A percentile compares a stretch with the other conserved stretches of the same genome.
Evolutionary conservation across 2,113 vertebrate genomes (phyloP).

Genomic region (Lutjanus erythropterus): DNA sequence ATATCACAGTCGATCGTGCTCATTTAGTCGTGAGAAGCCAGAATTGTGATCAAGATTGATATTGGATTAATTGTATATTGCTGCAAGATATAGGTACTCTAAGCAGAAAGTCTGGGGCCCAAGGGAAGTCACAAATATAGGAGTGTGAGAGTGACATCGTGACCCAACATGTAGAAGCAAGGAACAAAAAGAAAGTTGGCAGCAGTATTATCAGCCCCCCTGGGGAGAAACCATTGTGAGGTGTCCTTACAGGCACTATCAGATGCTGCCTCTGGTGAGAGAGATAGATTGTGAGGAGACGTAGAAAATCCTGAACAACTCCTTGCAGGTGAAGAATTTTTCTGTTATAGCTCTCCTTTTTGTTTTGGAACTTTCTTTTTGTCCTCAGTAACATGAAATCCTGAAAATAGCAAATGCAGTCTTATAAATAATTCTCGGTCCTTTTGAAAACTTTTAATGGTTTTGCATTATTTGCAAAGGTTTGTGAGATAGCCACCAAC

Average conservation of each 20-base stretch:
- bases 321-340: background rate
- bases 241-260: slow-evolving; percentile 54
- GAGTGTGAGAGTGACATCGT: slow-evolving; percentile 31
- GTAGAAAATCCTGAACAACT: slow-evolving; percentile 35
- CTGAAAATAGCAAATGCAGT: background rate
- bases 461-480: slow-evolving; percentile 26
- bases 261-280: slow-evolving; percentile 38
- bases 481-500: slow-evolving; percentile 31
- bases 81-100: slow-evolving; percentile 1
- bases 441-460: slow-evolving; percentile 42
- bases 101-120: background rate
- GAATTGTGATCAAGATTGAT: too few relatives aligned
- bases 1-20: too few relatives aligned
- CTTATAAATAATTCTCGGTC: slow-evolving; percentile 14
- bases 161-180: slow-evolving; percentile 41
- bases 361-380: slow-evolving; percentile 20
- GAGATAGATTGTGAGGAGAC: slow-evolving; percentile 22
- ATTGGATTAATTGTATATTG: too few relatives aligned
- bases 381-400: background rate
- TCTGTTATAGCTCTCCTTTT: background rate
- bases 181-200: slow-evolving; percentile 52
- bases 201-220: slow-evolving; percentile 59
- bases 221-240: slow-evolving; percentile 56
- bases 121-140: slow-evolving; percentile 22
- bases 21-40: too few relatives aligned